Evolutionary conservation across 2,888 invertebrate species (phyloP), one percentile per base, ranked within the genome.

Genomic region (Apotomis betuletana): DNA sequence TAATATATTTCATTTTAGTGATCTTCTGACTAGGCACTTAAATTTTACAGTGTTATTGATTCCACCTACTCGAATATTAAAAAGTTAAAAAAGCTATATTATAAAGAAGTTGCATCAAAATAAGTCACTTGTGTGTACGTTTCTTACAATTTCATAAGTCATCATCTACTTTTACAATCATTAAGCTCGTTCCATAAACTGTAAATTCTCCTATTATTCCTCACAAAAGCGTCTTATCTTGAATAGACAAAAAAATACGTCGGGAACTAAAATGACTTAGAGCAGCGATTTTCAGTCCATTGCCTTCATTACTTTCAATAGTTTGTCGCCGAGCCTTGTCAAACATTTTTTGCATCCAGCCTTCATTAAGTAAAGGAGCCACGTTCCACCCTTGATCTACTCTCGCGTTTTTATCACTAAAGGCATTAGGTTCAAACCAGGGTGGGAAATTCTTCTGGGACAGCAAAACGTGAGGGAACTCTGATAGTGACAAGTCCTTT

Each of bases 401-500:
- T 36, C 12, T 27, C 10, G 9, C 10, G 55, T 41, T n/a, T 12
- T 51, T 70, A 49, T 38, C 0, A 3, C n/a, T 5, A 12, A 13
- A 49, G 27, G 4, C 4, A 15, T 60, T 54, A 55, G 60, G 49
- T 9, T 61, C 15, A 10, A 38, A 67, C 15, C 55, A n/a, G 54
- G 6, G 3, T 41, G 8, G 49, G 38, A 51, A 15, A 49, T 49
- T n/a, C n/a, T 67, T 9, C 5, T 38, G n/a, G 6, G 12, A 36
- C 65, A 36, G 65, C 27, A 65, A 63, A 57, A 67, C 51, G 65
- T 49, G 41, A n/a, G n/a, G 41, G 38, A 41, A 38, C n/a, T 49
- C 61, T 70, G 70, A 61, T 70, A 70, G 60, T 70, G 70, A 67
- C 70, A 67, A 70, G 65, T 70, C 70, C 70, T 70, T 70, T 70